These are phyloP conservation scores for Camponotus fellah DNA, from an alignment of 2,888 invertebrate species.

Conservation along the genomic window DNA sequence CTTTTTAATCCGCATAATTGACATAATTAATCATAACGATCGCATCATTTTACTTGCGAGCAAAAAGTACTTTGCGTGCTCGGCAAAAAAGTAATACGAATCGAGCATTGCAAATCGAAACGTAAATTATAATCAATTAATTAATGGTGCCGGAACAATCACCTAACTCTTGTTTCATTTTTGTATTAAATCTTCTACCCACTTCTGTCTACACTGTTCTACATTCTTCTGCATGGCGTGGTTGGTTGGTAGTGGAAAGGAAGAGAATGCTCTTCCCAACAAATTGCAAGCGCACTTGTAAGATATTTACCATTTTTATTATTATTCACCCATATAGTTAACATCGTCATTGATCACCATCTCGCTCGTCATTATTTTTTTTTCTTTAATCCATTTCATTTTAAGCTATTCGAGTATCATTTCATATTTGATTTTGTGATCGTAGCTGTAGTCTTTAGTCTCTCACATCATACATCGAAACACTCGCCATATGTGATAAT, in stretches of 20 bases:
- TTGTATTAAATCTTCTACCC: slow-evolving; percentile 86
- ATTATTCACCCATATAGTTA: slow-evolving; percentile 74
- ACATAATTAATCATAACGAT: slow-evolving; percentile 1
- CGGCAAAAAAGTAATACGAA: slow-evolving; percentile 68
- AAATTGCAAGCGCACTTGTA: slow-evolving; percentile 90
- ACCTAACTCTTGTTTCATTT: slow-evolving; percentile 86
- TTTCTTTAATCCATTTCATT: slow-evolving; percentile 42
- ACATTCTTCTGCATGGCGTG: slow-evolving; percentile 89
- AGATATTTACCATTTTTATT: slow-evolving; percentile 87
- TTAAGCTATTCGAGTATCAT: slow-evolving; percentile 57
- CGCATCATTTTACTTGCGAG: slow-evolving; percentile 3
- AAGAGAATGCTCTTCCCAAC: slow-evolving; percentile 90
- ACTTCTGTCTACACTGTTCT: slow-evolving; percentile 86
- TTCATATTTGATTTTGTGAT: slow-evolving; percentile 59
- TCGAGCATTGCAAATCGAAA: slow-evolving; percentile 73
- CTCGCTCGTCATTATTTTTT: slow-evolving; percentile 28
- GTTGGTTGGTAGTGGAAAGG: slow-evolving; percentile 88
- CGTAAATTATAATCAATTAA: slow-evolving; percentile 75
- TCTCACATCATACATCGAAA: slow-evolving; percentile 52
- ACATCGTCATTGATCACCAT: slow-evolving; percentile 58
- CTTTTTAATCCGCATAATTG: slow-evolving; percentile 13
- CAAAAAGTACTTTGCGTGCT: slow-evolving; percentile 6
- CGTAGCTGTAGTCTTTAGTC: slow-evolving; percentile 67
- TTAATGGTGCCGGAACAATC: slow-evolving; percentile 84
- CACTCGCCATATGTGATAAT: slow-evolving; percentile 37